Percentiles rank a stretch among this genome's conserved stretches.
Conservation (phyloP, 2,113 vertebrate species). For the Alethe castanea region DNA sequence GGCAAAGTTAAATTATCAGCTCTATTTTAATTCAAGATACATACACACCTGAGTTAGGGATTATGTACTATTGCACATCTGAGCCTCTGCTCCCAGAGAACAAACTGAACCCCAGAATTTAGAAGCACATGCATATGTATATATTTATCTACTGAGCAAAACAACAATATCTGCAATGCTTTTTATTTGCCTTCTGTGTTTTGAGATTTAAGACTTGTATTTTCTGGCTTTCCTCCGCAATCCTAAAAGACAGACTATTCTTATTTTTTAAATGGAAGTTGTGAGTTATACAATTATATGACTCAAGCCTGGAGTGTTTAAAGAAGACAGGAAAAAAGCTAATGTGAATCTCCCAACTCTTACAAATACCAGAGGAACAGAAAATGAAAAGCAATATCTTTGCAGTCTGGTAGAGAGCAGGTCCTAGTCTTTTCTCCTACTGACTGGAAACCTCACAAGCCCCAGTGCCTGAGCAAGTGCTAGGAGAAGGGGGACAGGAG, state of each 20-base stretch:
- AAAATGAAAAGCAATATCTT: not conserved
- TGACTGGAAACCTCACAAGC: not conserved
- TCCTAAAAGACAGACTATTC: slow-evolving; percentile 9
- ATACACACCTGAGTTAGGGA: not conserved
- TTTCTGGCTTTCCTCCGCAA: slow-evolving; percentile 15
- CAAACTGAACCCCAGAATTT: not conserved
- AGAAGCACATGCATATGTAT: slow-evolving; percentile 9
- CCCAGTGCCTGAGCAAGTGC: not conserved
- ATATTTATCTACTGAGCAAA: slow-evolving; percentile 48
- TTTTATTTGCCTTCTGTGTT: slow-evolving; percentile 48
- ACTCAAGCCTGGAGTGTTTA: slow-evolving; percentile 14
- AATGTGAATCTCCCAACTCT: not conserved
- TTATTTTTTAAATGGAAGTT: slow-evolving; percentile 34
- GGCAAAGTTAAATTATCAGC: not conserved
- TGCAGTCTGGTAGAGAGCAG: not conserved
- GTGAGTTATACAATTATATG: slow-evolving; percentile 35
- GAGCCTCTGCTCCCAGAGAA: slow-evolving; percentile 7
- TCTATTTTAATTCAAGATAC: not conserved
- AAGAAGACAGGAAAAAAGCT: not conserved
- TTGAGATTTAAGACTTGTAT: slow-evolving; percentile 8
- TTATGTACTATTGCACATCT: not conserved
- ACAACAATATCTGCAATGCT: slow-evolving; percentile 8
- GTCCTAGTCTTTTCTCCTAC: not conserved
- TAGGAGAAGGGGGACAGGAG: not conserved
- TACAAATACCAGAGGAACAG: not conserved